Evolutionary conservation across 2,888 invertebrate genomes (phyloP).

Genomic region (Punctoribates punctum): DNA sequence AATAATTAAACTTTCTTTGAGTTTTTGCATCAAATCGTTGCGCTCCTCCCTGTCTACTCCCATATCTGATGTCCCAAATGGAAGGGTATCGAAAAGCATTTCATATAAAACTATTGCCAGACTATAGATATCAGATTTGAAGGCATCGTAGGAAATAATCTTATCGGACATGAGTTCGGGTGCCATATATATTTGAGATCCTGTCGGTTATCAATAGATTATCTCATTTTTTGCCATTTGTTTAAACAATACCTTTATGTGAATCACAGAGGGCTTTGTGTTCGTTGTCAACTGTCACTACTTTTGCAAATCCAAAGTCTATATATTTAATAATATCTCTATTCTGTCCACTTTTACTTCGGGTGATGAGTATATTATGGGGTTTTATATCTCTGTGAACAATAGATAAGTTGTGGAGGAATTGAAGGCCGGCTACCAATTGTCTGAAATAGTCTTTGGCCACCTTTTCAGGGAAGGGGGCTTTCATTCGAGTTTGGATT

Average conservation of each 20-base stretch:
- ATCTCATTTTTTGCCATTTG: not conserved
- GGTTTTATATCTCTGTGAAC: slow-evolving; percentile 99
- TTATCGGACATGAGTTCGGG: slow-evolving; percentile 21
- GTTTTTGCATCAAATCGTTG: not conserved
- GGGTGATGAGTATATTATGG: slow-evolving; percentile 84
- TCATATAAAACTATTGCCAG: slow-evolving; percentile 27
- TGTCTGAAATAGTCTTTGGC: slow-evolving; percentile 72
- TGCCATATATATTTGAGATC: slow-evolving; percentile 22
- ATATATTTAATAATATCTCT: slow-evolving; percentile 3
- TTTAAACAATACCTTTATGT: slow-evolving; percentile 9
- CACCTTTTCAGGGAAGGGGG: not conserved
- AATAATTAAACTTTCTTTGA: not conserved
- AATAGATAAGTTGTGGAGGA: slow-evolving; percentile 88
- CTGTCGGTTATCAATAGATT: not conserved
- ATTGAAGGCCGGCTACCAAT: slow-evolving; percentile 86
- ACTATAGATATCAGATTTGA: slow-evolving; percentile 29
- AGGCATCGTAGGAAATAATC: not conserved
- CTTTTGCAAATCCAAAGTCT: slow-evolving; percentile 29
- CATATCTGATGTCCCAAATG: not conserved
- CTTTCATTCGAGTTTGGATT: not conserved
- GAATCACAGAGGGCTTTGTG: not conserved
- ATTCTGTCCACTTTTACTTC: slow-evolving; percentile 58
- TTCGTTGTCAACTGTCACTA: not conserved
- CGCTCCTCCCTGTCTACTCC: not conserved
- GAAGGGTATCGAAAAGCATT: not conserved